Evolutionary conservation across 1,140 invertebrate species (phyloP).

Genomic region (Oreohelix idahoensis): DNA sequence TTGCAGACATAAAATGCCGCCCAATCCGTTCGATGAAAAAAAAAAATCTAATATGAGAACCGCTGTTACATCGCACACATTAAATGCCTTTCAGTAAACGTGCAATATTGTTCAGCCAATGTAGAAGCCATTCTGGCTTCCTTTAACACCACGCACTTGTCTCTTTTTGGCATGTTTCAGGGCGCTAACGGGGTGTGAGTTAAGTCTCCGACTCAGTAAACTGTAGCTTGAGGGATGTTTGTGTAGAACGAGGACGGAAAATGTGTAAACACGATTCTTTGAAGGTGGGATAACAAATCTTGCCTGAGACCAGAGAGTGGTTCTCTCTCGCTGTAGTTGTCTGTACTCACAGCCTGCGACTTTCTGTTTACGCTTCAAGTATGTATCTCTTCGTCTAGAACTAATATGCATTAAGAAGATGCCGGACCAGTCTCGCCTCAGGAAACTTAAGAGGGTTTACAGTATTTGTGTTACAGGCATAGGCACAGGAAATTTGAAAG

Average conservation of each 20-base stretch:
- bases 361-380: background rate
- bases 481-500: too few species aligned
- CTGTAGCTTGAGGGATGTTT: slow-evolving; percentile 1
- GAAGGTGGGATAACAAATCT: background rate
- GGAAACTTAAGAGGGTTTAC: background rate
- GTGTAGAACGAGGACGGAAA: background rate
- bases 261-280: background rate
- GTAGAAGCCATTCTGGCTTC: too few species aligned
- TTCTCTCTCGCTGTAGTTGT: background rate
- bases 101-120: too few species aligned
- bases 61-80: too few species aligned
- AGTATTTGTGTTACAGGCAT: too few species aligned
- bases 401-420: background rate
- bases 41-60: too few species aligned
- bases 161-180: background rate
- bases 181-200: background rate
- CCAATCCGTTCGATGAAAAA: too few species aligned
- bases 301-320: background rate
- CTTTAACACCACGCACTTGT: background rate
- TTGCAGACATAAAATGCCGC: too few species aligned
- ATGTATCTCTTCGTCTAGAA: background rate
- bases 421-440: background rate
- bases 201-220: background rate
- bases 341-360: background rate
- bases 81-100: too few species aligned